phyloP scores from a whole-genome alignment of 2,888 invertebrate genomes.

The Lasioglossum oenotherae region DNA sequence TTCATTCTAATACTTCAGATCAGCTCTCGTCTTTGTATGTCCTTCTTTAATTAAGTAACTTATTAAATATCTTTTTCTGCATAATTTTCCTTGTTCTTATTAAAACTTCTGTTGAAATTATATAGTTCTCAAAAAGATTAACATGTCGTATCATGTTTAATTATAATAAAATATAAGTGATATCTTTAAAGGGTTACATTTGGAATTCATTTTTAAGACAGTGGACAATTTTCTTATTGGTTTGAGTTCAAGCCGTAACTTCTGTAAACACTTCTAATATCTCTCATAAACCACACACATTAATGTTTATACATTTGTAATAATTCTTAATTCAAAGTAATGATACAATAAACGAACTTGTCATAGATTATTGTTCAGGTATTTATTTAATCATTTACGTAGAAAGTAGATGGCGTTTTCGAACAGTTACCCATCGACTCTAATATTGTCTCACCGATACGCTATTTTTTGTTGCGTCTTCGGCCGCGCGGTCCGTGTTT shows the following conservation, averaged over 20 bases:
- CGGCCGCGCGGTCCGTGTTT: too few species aligned
- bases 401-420: too few species aligned
- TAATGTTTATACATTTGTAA: conserved; percentile 16
- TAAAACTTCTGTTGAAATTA: background rate
- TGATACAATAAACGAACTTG: conserved; percentile 10
- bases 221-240: background rate
- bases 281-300: background rate
- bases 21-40: conserved; percentile 19
- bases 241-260: background rate
- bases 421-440: too few species aligned
- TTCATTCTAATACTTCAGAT: conserved; percentile 78
- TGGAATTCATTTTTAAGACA: background rate
- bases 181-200: background rate
- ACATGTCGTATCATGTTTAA: background rate
- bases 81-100: background rate
- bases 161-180: background rate
- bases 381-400: background rate
- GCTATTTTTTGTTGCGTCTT: too few species aligned
- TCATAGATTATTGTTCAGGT: background rate
- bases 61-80: conserved; percentile 6
- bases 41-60: conserved; percentile 21
- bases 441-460: too few species aligned
- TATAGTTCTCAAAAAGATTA: background rate
- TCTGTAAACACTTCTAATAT: background rate
- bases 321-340: conserved; percentile 1